Conservation (phyloP, 2,113 vertebrate genomes). For the Pygoscelis antarcticus region DNA sequence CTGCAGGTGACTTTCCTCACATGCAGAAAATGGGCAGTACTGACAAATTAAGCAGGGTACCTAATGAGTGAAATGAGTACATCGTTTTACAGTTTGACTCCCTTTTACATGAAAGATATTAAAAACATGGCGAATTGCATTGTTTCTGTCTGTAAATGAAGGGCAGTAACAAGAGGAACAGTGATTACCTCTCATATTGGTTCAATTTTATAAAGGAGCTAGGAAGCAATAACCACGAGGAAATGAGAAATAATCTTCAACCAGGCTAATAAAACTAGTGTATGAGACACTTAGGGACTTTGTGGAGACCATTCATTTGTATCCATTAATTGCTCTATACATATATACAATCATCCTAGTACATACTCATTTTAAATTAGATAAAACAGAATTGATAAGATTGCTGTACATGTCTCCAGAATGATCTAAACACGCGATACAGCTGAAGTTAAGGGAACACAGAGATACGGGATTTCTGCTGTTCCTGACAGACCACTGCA, state of each 20-base stretch:
- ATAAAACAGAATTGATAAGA: background rate
- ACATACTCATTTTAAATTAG: background rate
- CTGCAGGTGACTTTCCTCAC: background rate
- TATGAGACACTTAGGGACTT: background rate
- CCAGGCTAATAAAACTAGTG: background rate
- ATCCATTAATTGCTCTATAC: background rate
- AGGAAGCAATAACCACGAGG: background rate
- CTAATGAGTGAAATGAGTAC: background rate
- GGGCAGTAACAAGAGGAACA: background rate
- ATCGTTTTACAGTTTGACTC: background rate
- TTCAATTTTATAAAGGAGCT: background rate
- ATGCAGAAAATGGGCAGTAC: background rate
- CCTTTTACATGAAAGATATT: background rate
- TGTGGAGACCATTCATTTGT: background rate
- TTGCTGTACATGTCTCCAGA: background rate
- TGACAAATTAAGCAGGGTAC: background rate
- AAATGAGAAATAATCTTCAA: slow-evolving; percentile 15
- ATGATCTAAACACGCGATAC: background rate
- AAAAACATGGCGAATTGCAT: background rate
- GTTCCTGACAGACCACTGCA: background rate
- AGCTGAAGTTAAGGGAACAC: background rate
- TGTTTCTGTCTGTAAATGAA: background rate
- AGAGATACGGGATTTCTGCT: background rate
- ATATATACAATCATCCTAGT: background rate
- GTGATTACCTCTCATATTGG: background rate